Percentiles rank a stretch among this genome's conserved stretches.
phyloP scores from a whole-genome alignment of 2,888 invertebrate species.

The Mechanitis mazaeus region DNA sequence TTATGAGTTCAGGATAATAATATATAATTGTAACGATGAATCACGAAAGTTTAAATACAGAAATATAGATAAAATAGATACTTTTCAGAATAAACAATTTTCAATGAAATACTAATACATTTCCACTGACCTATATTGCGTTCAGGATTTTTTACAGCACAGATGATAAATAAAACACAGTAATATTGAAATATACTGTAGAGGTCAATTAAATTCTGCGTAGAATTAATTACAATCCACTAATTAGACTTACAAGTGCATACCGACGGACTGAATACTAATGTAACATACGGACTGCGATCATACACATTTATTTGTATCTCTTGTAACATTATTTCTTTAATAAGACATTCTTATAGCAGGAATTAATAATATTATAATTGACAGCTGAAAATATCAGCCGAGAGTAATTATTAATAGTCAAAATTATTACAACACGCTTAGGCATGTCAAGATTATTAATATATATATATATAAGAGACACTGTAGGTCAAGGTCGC shows the following conservation, averaged over 20 bases:
- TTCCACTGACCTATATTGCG: slow-evolving; percentile 18
- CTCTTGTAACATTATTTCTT: neutral
- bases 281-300: neutral
- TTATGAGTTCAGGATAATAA: no score
- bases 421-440: no score
- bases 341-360: no score
- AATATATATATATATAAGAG: no score
- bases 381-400: no score
- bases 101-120: slow-evolving; percentile 8
- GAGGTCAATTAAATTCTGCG: slow-evolving; percentile 17
- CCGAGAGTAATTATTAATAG: no score
- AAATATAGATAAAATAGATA: no score
- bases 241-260: slow-evolving; percentile 7
- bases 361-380: no score
- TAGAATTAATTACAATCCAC: slow-evolving; percentile 14
- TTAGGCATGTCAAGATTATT: no score
- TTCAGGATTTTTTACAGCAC: slow-evolving; percentile 19
- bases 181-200: neutral
- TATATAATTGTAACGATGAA: no score
- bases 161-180: neutral
- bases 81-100: neutral
- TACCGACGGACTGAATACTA: neutral
- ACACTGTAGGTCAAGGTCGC: no score
- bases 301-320: neutral
- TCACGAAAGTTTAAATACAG: no score